Evolutionary conservation across 2,797 vertebrate genomes (phyloP).

Genomic region (Hirundo rustica): DNA sequence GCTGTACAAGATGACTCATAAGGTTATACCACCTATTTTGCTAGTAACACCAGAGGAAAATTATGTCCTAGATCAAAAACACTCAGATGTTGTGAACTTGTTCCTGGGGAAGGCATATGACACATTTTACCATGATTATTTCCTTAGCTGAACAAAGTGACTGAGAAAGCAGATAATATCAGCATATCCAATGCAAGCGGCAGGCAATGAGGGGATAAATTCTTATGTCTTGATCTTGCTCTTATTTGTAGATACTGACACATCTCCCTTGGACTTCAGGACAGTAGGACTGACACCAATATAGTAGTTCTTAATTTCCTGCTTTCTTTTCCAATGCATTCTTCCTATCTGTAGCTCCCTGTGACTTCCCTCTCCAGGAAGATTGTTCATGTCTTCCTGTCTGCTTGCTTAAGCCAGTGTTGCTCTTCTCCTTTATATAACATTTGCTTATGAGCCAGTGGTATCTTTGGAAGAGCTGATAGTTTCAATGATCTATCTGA

Average conservation of each 20-base stretch:
- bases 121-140: slow-evolving; percentile 40
- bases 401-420: neutral
- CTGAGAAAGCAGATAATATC: slow-evolving; percentile 29
- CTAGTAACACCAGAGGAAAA: slow-evolving; percentile 46
- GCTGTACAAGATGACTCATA: slow-evolving; percentile 35
- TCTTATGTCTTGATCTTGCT: neutral
- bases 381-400: neutral
- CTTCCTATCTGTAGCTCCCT: neutral
- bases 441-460: neutral
- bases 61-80: slow-evolving; percentile 49
- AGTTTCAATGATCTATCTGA: neutral
- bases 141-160: slow-evolving; percentile 61
- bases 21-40: neutral
- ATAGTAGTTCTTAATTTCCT: neutral
- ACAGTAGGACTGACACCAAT: neutral
- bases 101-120: slow-evolving; percentile 40
- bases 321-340: neutral
- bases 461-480: neutral
- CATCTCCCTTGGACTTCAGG: neutral
- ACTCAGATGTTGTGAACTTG: neutral
- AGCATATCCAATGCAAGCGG: neutral
- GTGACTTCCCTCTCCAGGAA: neutral
- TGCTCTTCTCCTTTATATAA: neutral
- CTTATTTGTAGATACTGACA: neutral
- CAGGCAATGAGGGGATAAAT: neutral